Conservation (phyloP, 2,797 vertebrate species). For the Sphenodon punctatus region DNA sequence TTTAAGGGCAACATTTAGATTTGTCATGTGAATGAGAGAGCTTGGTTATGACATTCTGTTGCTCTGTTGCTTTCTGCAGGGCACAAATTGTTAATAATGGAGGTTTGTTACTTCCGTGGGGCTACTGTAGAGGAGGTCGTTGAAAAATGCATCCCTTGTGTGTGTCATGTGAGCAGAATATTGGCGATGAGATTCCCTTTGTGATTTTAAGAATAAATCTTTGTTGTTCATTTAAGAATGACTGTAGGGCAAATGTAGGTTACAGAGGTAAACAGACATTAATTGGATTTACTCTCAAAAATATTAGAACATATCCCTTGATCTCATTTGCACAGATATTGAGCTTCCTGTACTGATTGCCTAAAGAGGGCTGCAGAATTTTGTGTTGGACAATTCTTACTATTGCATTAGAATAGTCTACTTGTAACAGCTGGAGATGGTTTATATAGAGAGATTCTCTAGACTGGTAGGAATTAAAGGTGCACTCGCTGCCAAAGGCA, state of each 20-base stretch:
- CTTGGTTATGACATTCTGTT: neutral
- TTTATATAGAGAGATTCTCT: neutral
- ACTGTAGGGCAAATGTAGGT: neutral
- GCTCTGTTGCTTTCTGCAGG: neutral
- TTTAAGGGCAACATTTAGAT: neutral
- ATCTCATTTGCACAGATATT: neutral
- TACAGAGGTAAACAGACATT: fast-evolving
- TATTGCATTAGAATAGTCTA: neutral
- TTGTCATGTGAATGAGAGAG: neutral
- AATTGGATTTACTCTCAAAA: neutral
- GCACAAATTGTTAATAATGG: neutral
- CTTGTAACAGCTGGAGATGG: neutral
- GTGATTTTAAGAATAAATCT: neutral
- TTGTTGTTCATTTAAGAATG: neutral
- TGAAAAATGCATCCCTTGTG: no score
- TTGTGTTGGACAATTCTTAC: neutral
- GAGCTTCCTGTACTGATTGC: neutral
- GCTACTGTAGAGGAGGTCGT: no score
- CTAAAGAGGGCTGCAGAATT: neutral
- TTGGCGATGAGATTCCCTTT: neutral
- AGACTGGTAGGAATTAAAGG: neutral
- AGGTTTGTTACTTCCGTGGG: no score
- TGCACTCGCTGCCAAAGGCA: neutral
- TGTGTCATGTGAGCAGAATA: neutral
- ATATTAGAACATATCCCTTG: neutral